Percentiles rank a stretch among this genome's conserved stretches.
These are phyloP conservation scores for Trichogramma dendrolimi DNA, from an alignment of 2,888 invertebrate species.

Conservation along the genomic window DNA sequence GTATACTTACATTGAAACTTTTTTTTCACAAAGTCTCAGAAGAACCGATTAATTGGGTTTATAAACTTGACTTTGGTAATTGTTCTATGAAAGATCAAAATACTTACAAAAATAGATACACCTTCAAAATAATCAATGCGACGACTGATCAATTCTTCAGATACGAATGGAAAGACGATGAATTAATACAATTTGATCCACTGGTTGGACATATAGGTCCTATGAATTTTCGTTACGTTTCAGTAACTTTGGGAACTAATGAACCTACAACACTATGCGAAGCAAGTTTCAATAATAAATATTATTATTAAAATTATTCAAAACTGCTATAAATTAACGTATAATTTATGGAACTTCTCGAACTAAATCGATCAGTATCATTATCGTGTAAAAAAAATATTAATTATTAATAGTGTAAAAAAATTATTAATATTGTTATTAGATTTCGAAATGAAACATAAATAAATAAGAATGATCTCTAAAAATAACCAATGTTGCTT, in stretches of 20 bases:
- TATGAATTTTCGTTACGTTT: constrained; percentile 53
- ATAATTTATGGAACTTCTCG: no score
- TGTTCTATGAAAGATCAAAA: constrained; percentile 42
- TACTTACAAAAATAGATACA: constrained; percentile 37
- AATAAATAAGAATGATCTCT: no score
- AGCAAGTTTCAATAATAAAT: constrained; percentile 34
- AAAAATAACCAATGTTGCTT: no score
- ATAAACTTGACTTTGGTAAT: constrained; percentile 49
- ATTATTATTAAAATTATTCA: no score
- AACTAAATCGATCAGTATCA: no score
- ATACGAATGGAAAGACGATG: constrained; percentile 49
- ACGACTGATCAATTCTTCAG: constrained; percentile 46
- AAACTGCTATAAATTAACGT: no score
- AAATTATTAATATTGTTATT: no score
- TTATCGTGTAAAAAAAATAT: no score
- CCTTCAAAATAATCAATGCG: constrained; percentile 52
- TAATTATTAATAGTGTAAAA: no score
- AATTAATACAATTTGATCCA: constrained; percentile 54
- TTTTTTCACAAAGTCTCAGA: background rate
- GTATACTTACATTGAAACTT: constrained; percentile 13
- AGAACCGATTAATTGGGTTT: constrained; percentile 21
- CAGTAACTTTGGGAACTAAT: constrained; percentile 54
- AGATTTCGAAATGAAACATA: no score
- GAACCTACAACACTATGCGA: constrained; percentile 45
- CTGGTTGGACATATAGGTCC: constrained; percentile 52